These are phyloP conservation scores for Plebejus anna DNA, from an alignment of 2,888 invertebrate genomes.

Conservation along the genomic window DNA sequence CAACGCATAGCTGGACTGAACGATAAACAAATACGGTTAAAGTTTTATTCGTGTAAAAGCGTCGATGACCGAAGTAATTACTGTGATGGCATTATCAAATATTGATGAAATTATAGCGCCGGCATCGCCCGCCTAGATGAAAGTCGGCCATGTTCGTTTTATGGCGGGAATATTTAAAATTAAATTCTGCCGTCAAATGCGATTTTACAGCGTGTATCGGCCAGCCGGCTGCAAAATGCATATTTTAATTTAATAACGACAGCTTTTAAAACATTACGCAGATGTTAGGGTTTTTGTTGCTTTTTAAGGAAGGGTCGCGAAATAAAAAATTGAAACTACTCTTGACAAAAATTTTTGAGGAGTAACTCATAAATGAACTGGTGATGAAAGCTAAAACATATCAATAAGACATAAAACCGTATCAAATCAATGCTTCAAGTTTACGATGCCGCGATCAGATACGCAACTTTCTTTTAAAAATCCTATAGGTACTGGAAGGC, in stretches of 20 bases:
- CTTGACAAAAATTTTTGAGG: no score
- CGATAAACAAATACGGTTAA: background rate
- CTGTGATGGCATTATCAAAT: conserved; percentile 24
- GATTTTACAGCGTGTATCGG: conserved; percentile 9
- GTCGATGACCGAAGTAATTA: conserved; percentile 21
- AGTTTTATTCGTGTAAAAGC: background rate
- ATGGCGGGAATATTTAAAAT: conserved; percentile 25
- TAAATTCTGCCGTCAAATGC: conserved; percentile 9
- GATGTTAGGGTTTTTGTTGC: background rate
- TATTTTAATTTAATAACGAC: background rate
- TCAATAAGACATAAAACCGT: no score
- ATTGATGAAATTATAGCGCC: conserved; percentile 23
- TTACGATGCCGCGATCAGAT: no score
- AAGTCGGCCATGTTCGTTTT: conserved; percentile 22
- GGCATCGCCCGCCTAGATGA: background rate
- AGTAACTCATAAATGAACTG: no score
- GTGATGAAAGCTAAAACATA: no score
- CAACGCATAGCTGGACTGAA: background rate
- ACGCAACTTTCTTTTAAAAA: no score
- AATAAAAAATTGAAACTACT: no score
- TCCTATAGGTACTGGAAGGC: no score
- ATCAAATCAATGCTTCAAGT: no score
- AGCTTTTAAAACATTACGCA: background rate
- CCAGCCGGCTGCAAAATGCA: background rate
- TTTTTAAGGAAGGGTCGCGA: background rate